Evolutionary conservation across 2,888 invertebrate genomes (phyloP), one percentile per base, ranked within the genome.

Genomic region (Alentia gelatinosa): DNA sequence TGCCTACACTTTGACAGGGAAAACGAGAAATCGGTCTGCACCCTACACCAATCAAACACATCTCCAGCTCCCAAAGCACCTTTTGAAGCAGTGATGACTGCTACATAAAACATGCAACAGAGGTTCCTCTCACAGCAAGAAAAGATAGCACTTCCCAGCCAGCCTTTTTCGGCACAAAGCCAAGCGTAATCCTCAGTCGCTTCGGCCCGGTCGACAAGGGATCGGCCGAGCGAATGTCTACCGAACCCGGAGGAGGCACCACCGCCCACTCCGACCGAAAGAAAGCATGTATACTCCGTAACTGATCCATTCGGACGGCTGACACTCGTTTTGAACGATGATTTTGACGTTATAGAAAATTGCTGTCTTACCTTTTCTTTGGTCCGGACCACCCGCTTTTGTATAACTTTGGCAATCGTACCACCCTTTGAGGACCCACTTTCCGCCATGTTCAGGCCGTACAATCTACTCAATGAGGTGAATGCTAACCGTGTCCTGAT

Each of bases 291-390:
- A 37, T 79, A 42, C 86, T 86, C 42, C 50, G n/a, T 12, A 30
- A 12, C 42, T 19, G 23, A 47, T 5, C 47, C 26, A 7, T 30
- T 19, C 19, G 47, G 26, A 47, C 47, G 86, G n/a, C 42, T 86
- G 86, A 50, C 86, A 86, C 50, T 47, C 5, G 35, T 30, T 9
- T 63, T 26, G 23, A 37, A 37, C 9, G 89, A 89, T 56, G 19
- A 37, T 89, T 63, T 56, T 5, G 12, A 30, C 35, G 26, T 63
- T 63, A 23, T 9, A 63, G 42, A 9, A 89, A 47, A 50, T 50
- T 83, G 39, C 50, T 39, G 23, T 83, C 68, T 91, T 68, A 93
- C 93, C 92, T 92, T 92, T 91, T 93, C 93, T 90, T 93, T 93
- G 74, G 93, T 93, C 68, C 93, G 83, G 42, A 88, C 79, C 30